Percentiles rank a stretch among this genome's conserved stretches.
Evolutionary conservation across 2,888 invertebrate species (phyloP).

Genomic region (Hemaris fuciformis): DNA sequence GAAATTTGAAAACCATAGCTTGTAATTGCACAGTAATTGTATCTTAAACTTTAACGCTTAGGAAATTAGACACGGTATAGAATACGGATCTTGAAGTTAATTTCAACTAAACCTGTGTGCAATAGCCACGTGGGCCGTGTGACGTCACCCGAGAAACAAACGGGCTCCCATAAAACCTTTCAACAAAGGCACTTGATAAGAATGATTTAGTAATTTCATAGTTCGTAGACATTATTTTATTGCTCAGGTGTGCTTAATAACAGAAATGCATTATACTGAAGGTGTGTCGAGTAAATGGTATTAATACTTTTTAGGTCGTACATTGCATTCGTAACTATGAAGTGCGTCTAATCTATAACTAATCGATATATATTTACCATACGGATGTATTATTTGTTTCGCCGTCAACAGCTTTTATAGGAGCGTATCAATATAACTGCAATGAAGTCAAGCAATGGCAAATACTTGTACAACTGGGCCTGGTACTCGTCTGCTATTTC

Average conservation of each 20-base stretch:
- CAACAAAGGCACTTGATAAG: constrained; percentile 32
- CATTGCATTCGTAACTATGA: background rate
- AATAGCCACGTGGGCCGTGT: constrained; percentile 58
- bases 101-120: constrained; percentile 33
- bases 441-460: too few species aligned
- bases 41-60: constrained; percentile 39
- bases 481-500: too few species aligned
- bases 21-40: constrained; percentile 20
- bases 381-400: background rate
- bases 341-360: background rate
- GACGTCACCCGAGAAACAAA: constrained; percentile 52
- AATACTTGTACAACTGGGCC: too few species aligned
- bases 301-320: constrained; percentile 17
- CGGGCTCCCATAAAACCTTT: constrained; percentile 32
- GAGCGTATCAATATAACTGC: too few species aligned
- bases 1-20: constrained; percentile 18
- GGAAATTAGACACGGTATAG: constrained; percentile 28
- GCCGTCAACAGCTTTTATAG: too few species aligned
- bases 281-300: background rate
- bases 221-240: constrained; percentile 12
- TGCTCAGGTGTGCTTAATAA: constrained; percentile 12
- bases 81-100: constrained; percentile 16
- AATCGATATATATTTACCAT: background rate
- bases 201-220: constrained; percentile 29
- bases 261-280: background rate